phyloP scores from a whole-genome alignment of 2,113 vertebrate species.

The Leptobrachium leishanense region DNA sequence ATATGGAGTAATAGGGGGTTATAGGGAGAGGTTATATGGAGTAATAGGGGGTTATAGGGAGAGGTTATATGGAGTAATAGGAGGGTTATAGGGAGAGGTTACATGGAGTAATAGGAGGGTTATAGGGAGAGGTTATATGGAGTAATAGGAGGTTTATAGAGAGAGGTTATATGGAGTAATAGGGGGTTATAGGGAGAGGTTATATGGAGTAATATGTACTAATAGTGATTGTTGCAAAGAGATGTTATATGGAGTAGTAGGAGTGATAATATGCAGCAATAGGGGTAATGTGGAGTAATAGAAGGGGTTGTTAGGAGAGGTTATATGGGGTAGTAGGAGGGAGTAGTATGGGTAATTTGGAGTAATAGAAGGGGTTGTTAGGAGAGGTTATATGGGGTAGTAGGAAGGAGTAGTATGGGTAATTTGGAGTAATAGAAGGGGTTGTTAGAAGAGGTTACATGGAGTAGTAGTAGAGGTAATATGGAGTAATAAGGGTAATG shows the following conservation, averaged over 20 bases:
- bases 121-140: no score
- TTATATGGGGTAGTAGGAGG: neutral
- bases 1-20: no score
- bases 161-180: no score
- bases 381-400: conserved; percentile 33
- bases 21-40: no score
- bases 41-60: no score
- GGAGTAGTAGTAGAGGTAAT: neutral
- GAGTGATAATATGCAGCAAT: neutral
- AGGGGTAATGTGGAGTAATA: neutral
- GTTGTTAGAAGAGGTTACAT: neutral
- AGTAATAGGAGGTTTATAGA: no score
- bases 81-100: no score
- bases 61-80: no score
- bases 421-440: conserved; percentile 16
- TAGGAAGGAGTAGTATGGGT: no score
- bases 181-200: no score
- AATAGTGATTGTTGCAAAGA: neutral
- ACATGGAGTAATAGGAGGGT: no score
- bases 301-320: neutral
- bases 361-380: conserved; percentile 1
- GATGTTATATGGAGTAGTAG: neutral
- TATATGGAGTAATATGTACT: no score
- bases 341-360: neutral
- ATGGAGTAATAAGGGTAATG: neutral